Percentiles rank a stretch among this genome's conserved stretches.
Evolutionary conservation across 2,797 vertebrate genomes (phyloP).

Genomic region (Myotis findleyi): DNA sequence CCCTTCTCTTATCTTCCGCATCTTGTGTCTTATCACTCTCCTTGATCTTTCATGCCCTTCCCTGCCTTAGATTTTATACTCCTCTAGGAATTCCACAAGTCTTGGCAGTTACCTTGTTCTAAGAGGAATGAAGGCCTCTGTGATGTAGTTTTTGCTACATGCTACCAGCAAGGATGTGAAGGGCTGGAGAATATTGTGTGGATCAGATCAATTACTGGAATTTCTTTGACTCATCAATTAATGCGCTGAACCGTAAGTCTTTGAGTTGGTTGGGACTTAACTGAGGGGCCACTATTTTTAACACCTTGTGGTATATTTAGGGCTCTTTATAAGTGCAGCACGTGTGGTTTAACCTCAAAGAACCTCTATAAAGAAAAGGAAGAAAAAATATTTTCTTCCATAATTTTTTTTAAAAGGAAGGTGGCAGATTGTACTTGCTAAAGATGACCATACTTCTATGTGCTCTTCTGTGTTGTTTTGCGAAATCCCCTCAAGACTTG

Average conservation of each 20-base stretch:
- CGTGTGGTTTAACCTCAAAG: background rate
- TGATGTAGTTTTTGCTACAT: background rate
- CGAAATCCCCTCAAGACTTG: background rate
- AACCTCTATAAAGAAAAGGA: background rate
- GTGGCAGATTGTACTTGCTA: background rate
- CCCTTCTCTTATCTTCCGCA: background rate
- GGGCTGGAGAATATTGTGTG: background rate
- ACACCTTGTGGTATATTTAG: background rate
- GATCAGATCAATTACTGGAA: background rate
- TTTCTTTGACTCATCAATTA: background rate
- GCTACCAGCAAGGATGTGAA: background rate
- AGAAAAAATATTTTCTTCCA: background rate
- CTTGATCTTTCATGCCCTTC: background rate
- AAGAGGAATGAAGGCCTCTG: background rate
- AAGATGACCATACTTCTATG: background rate
- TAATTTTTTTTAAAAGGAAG: background rate
- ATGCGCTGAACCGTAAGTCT: background rate
- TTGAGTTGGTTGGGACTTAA: background rate
- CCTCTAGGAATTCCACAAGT: background rate
- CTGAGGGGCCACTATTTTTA: background rate
- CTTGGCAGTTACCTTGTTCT: background rate
- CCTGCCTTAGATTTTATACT: background rate
- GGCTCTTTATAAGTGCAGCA: background rate
- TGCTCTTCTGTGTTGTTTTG: background rate
- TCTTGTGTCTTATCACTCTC: background rate